Evolutionary conservation across 2,113 vertebrate species (phyloP).

Genomic region (Anoplopoma fimbria): DNA sequence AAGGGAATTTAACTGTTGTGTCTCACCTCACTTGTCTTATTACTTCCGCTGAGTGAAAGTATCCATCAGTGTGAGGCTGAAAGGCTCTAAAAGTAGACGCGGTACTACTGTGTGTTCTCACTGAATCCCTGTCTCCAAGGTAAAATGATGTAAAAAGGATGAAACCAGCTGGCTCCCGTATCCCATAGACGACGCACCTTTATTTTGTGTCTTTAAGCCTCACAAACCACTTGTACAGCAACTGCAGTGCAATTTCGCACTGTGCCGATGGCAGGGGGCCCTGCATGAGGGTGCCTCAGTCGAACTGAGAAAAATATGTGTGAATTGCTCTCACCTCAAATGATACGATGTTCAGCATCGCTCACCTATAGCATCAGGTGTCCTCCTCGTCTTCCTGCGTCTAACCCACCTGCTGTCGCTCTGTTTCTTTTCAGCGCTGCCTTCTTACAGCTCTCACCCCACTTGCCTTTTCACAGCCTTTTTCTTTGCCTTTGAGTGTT

Average conservation of each 20-base stretch:
- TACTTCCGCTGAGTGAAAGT: conserved; percentile 25
- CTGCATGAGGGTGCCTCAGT: not conserved
- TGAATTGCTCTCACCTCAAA: conserved; percentile 39
- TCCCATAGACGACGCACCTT: not conserved
- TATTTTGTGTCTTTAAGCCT: conserved; percentile 25
- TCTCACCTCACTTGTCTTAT: conserved; percentile 17
- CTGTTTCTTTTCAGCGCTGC: conserved; percentile 1
- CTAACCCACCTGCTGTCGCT: conserved; percentile 16
- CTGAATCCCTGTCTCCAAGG: conserved; percentile 24
- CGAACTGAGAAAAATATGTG: conserved; percentile 28
- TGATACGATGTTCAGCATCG: conserved; percentile 9
- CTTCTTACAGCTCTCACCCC: conserved; percentile 15
- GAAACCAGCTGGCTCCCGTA: conserved; percentile 49
- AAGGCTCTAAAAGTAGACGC: conserved; percentile 25
- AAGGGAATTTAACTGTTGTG: conserved; percentile 12
- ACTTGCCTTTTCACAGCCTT: not conserved
- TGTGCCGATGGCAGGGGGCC: not conserved
- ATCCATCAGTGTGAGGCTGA: conserved; percentile 10
- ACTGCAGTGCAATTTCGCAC: conserved; percentile 28
- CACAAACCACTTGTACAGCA: conserved; percentile 6
- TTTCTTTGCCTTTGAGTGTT: conserved; percentile 1
- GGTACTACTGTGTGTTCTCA: conserved; percentile 2
- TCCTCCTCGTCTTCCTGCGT: conserved; percentile 6
- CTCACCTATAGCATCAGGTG: conserved; percentile 46
- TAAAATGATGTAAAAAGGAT: conserved; percentile 62